Evolutionary conservation across 1,140 invertebrate genomes (phyloP).

Genomic region (Bombyx mandarina): DNA sequence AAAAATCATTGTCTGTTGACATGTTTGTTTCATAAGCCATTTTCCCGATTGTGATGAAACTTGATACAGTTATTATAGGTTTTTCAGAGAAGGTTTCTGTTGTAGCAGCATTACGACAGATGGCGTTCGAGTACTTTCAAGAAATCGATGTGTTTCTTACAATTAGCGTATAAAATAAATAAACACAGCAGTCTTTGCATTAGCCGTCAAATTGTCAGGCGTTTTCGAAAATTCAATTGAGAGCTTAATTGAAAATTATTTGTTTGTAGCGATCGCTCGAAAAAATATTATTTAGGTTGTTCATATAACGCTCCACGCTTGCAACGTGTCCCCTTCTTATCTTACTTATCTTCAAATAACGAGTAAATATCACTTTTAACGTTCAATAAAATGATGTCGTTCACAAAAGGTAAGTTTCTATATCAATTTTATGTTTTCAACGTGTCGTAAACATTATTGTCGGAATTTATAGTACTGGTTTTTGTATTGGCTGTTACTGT

Average conservation of each 20-base stretch:
- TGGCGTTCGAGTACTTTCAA: neutral
- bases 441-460: conserved; percentile 2
- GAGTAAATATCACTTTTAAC: conserved; percentile 7
- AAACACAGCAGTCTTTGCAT: no score
- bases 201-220: no score
- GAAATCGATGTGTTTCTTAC: no score
- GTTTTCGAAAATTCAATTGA: no score
- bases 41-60: no score
- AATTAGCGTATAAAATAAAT: no score
- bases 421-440: conserved; percentile 6
- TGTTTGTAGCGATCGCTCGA: no score
- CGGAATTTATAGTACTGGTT: no score
- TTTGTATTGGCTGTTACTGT: no score
- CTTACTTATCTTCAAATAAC: neutral
- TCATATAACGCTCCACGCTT: neutral
- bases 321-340: neutral
- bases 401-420: conserved; percentile 6
- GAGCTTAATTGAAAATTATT: neutral
- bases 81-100: neutral
- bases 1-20: no score
- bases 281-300: no score
- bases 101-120: neutral
- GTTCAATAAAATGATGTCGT: conserved; percentile 7
- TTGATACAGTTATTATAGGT: neutral
- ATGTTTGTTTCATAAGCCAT: no score